A percentile compares a stretch with the other conserved stretches of the same genome.
Conservation (phyloP, 2,888 invertebrate species). For the Tipula confusa region DNA sequence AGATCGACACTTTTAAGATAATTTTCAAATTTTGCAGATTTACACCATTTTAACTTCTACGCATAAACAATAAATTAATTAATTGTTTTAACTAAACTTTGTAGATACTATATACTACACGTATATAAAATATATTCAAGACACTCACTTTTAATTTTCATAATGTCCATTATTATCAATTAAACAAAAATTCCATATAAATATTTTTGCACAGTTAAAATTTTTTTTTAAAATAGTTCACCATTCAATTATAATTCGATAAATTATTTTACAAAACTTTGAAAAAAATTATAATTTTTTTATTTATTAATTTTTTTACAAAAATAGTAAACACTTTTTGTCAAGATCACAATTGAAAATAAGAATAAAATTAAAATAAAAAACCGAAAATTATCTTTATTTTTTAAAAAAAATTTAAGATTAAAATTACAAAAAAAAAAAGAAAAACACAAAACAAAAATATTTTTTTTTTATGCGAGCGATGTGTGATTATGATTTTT, state of each 20-base stretch:
- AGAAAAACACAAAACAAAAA: neutral
- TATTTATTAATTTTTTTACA: neutral
- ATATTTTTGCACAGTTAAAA: neutral
- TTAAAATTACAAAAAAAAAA: neutral
- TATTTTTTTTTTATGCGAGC: neutral
- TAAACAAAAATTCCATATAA: neutral
- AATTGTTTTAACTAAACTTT: neutral
- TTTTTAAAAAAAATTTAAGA: neutral
- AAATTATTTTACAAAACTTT: neutral
- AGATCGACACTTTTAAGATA: neutral
- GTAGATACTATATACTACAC: neutral
- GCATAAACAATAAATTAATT: neutral
- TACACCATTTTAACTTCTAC: neutral
- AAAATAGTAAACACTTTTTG: neutral
- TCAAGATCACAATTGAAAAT: constrained; percentile 7
- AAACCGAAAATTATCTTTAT: neutral
- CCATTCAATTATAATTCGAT: neutral
- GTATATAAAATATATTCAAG: neutral
- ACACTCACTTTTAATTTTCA: neutral
- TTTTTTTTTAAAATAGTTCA: neutral
- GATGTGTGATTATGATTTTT: neutral
- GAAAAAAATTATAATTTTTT: neutral
- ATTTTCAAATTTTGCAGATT: neutral
- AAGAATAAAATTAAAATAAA: neutral
- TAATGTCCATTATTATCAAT: neutral